phyloP scores from a whole-genome alignment of 2,113 vertebrate genomes.

The Sapajus apella region DNA sequence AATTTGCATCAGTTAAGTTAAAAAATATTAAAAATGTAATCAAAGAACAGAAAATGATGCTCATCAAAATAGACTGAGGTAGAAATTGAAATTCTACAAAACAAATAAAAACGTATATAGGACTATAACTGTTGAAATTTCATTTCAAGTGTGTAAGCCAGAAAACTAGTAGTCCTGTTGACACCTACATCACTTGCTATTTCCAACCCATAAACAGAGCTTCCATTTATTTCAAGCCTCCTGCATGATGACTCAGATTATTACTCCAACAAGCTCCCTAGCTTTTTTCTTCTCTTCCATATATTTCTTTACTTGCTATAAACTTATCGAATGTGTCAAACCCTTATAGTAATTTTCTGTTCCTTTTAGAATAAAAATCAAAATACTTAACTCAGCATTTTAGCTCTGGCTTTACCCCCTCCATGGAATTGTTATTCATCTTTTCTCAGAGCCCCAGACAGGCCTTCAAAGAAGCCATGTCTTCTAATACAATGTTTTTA shows the following conservation, averaged over 20 bases:
- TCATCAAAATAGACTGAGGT: background rate
- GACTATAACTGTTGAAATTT: background rate
- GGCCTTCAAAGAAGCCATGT: background rate
- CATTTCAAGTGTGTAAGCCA: background rate
- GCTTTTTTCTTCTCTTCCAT: background rate
- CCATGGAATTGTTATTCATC: background rate
- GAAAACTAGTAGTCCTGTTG: background rate
- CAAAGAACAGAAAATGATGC: background rate
- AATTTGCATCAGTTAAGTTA: constrained; percentile 12
- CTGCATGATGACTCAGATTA: background rate
- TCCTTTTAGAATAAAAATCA: background rate
- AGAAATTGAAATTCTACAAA: background rate
- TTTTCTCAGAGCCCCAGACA: background rate
- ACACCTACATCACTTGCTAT: background rate
- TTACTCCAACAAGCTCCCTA: background rate
- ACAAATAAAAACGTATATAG: background rate
- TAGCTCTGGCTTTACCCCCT: rapidly evolving
- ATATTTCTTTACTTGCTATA: background rate
- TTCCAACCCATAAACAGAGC: background rate
- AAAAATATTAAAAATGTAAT: background rate
- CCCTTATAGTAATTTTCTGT: background rate
- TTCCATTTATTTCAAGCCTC: background rate
- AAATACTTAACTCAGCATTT: background rate
- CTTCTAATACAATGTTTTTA: background rate
- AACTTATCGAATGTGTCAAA: background rate